Percentiles rank a stretch among this genome's conserved stretches.
Evolutionary conservation across 2,797 vertebrate genomes (phyloP).

Genomic region (Sebastes glaucus): DNA sequence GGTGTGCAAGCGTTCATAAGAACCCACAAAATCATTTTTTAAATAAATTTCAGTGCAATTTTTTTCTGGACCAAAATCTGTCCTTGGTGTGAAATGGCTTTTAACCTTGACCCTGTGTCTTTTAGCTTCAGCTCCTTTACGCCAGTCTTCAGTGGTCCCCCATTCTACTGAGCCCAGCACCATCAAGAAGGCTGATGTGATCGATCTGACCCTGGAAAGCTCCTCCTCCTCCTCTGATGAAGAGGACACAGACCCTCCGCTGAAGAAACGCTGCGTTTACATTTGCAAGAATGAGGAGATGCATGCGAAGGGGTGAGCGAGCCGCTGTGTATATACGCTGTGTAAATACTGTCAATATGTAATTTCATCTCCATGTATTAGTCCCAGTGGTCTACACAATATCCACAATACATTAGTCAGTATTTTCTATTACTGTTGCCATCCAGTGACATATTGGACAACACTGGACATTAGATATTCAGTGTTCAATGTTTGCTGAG

Average conservation of each 20-base stretch:
- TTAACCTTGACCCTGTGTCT: neutral
- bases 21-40: no score
- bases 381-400: neutral
- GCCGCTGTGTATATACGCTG: neutral
- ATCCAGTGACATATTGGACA: neutral
- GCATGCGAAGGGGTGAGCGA: slow-evolving; percentile 90
- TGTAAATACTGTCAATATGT: neutral
- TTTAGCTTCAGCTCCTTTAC: slow-evolving; percentile 81
- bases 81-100: neutral
- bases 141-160: slow-evolving; percentile 81
- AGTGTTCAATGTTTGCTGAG: neutral
- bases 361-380: neutral
- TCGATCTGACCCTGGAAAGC: slow-evolving; percentile 93
- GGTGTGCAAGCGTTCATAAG: no score
- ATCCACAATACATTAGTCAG: neutral
- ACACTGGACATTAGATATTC: neutral
- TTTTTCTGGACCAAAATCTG: no score
- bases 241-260: slow-evolving; percentile 84
- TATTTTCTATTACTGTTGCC: neutral
- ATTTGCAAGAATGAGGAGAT: slow-evolving; percentile 88
- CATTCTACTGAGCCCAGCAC: slow-evolving; percentile 76
- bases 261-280: slow-evolving; percentile 92
- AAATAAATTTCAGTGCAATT: no score
- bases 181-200: slow-evolving; percentile 92
- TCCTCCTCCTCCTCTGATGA: slow-evolving; percentile 81